phyloP scores from a whole-genome alignment of 2,797 vertebrate species.

The Ctenosaura bakeri region DNA sequence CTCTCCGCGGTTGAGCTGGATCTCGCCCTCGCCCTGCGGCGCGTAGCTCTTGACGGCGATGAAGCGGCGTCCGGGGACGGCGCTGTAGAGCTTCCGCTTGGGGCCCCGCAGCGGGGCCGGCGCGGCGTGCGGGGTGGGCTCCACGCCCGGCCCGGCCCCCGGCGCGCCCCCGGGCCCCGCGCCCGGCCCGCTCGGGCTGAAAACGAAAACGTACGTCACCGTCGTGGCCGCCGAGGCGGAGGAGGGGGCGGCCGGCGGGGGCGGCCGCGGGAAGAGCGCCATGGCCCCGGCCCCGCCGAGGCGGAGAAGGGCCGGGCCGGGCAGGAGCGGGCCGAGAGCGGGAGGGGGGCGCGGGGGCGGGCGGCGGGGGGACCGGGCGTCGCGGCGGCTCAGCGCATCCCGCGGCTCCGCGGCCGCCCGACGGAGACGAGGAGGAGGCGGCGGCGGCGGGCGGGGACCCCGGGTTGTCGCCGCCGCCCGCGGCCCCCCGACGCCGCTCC shows the following conservation, averaged over 20 bases:
- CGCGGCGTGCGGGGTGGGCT: slow-evolving; percentile 79
- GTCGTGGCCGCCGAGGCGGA: slow-evolving; percentile 70
- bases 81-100: slow-evolving; percentile 98
- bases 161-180: slow-evolving; percentile 81
- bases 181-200: slow-evolving; percentile 91
- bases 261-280: slow-evolving; percentile 25
- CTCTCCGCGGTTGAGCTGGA: slow-evolving; percentile 95
- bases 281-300: slow-evolving; percentile 8
- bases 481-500: no score
- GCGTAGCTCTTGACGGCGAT: slow-evolving; percentile 96
- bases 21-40: slow-evolving; percentile 95
- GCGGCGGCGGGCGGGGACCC: no score
- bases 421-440: no score
- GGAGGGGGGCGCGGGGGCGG: no score
- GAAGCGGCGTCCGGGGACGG: slow-evolving; percentile 95
- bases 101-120: slow-evolving; percentile 84
- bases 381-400: no score
- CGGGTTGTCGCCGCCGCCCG: no score
- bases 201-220: slow-evolving; percentile 98
- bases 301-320: no score
- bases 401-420: no score
- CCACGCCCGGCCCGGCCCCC: slow-evolving; percentile 73
- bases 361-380: no score
- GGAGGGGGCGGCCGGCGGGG: not conserved
- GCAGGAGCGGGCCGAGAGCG: no score